Evolutionary conservation across 2,113 vertebrate genomes (phyloP).

Genomic region (Rhabdomys dilectus): DNA sequence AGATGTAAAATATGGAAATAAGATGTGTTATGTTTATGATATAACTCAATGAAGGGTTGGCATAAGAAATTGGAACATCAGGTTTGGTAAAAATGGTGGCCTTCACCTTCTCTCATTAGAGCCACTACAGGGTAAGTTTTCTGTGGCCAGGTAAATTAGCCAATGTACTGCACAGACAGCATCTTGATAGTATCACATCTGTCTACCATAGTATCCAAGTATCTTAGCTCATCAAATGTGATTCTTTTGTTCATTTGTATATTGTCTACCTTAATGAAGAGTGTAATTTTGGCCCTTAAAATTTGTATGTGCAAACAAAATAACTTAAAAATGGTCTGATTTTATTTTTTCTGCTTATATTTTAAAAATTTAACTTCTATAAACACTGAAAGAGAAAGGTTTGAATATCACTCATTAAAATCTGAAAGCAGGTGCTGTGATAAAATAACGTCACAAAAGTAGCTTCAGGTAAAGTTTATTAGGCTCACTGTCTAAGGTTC

Average conservation of each 20-base stretch:
- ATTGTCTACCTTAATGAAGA: not conserved
- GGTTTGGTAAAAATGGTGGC: not conserved
- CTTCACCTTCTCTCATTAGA: not conserved
- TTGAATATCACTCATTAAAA: not conserved
- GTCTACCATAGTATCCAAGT: not conserved
- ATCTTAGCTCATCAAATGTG: not conserved
- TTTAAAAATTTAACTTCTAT: constrained; percentile 7
- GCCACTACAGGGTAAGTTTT: not conserved
- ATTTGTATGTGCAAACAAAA: not conserved
- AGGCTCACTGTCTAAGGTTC: not conserved
- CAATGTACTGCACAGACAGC: not conserved
- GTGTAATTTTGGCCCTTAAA: not conserved
- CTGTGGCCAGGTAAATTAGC: not conserved
- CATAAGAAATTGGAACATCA: not conserved
- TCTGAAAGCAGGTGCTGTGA: not conserved
- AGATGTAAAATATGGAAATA: not conserved
- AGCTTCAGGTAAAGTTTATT: not conserved
- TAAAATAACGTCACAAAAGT: not conserved
- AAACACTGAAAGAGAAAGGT: not conserved
- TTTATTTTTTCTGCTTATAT: not conserved
- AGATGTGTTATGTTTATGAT: not conserved
- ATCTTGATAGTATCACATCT: not conserved
- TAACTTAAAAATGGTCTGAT: not conserved
- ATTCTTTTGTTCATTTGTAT: constrained; percentile 14
- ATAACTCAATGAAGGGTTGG: not conserved